phyloP scores from a whole-genome alignment of 2,797 vertebrate species.

The Glossophaga mutica region DNA sequence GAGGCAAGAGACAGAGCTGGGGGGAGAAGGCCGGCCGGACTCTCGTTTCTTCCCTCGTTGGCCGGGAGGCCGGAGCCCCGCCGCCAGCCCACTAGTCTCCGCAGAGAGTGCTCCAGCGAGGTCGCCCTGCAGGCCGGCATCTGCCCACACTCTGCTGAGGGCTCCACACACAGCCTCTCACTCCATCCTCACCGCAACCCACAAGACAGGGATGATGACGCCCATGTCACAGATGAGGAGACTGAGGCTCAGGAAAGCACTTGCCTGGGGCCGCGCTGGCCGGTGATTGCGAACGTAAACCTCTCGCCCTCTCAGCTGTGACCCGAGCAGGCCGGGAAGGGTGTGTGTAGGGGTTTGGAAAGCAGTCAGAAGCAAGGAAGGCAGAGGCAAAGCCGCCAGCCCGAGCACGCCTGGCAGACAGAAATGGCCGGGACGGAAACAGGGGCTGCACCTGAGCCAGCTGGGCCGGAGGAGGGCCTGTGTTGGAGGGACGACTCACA shows the following conservation, averaged over 20 bases:
- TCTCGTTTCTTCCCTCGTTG: accelerated
- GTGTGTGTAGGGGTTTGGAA: no score
- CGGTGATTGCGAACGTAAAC: background rate
- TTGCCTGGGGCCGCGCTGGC: background rate
- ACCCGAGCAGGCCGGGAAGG: background rate
- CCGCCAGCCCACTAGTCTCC: background rate
- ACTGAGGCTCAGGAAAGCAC: background rate
- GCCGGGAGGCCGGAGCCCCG: background rate
- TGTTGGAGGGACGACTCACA: accelerated
- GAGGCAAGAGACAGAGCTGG: accelerated
- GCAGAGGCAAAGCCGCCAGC: background rate
- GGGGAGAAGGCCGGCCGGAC: background rate
- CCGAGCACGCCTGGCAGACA: background rate
- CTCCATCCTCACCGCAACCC: no score
- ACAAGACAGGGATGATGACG: background rate
- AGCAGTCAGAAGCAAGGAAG: background rate
- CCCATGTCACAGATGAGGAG: background rate
- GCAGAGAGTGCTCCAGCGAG: background rate
- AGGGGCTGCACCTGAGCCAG: accelerated
- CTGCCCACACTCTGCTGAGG: accelerated
- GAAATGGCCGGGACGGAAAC: accelerated
- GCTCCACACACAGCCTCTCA: accelerated
- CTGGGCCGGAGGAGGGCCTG: background rate
- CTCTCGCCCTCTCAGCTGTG: background rate
- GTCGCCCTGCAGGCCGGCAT: no score